These are phyloP conservation scores for Synchiropus splendidus DNA, from an alignment of 2,113 vertebrate species.

Conservation along the genomic window DNA sequence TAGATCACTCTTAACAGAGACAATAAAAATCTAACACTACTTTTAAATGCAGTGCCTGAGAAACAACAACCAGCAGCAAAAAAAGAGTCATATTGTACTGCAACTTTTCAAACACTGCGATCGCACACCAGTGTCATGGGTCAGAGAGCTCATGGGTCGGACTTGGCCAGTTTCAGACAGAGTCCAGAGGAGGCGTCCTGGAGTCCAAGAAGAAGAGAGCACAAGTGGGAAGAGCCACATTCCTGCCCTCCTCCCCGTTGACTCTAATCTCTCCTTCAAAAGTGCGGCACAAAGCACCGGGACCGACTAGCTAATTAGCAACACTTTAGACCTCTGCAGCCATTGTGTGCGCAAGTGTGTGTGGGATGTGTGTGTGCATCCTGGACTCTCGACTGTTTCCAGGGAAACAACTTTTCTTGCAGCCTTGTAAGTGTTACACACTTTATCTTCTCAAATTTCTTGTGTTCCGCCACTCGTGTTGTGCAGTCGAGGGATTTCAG, in stretches of 20 bases:
- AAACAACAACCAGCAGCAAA: no score
- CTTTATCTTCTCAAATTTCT: constrained; percentile 38
- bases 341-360: constrained; percentile 48
- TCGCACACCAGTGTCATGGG: no score
- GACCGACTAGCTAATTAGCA: constrained; percentile 72
- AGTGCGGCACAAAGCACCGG: constrained; percentile 64
- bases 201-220: constrained; percentile 22
- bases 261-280: constrained; percentile 72
- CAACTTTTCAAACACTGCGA: no score
- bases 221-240: constrained; percentile 46
- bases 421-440: constrained; percentile 53
- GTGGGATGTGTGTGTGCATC: constrained; percentile 40
- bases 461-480: constrained; percentile 16
- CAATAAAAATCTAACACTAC: no score
- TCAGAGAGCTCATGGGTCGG: no score
- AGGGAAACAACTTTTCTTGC: constrained; percentile 64
- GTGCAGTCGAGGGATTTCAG: no score
- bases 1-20: no score
- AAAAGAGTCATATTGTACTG: no score
- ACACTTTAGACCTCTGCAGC: constrained; percentile 67
- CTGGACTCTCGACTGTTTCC: constrained; percentile 64
- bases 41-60: no score
- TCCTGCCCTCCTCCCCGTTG: constrained; percentile 64
- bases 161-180: no score
- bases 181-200: no score